Evolutionary conservation across 2,888 invertebrate genomes (phyloP).

Genomic region (Thyatira batis): DNA sequence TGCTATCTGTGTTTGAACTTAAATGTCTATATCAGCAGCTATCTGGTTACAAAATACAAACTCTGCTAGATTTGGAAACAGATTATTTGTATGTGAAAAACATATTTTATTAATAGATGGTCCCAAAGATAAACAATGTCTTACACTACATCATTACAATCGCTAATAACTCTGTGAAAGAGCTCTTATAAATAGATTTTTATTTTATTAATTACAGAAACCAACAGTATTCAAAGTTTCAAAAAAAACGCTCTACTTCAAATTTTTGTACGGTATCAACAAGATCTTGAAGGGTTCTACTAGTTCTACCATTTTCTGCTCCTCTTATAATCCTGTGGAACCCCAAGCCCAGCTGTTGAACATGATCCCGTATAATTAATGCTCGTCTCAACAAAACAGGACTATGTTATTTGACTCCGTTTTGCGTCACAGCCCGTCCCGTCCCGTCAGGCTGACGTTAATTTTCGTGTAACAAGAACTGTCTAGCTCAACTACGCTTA

Average conservation of each 20-base stretch:
- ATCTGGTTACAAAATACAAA: no score
- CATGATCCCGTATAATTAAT: slow-evolving; percentile 69
- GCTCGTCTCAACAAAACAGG: slow-evolving; percentile 61
- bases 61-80: no score
- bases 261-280: background rate
- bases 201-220: no score
- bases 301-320: background rate
- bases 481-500: slow-evolving; percentile 46
- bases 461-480: slow-evolving; percentile 69
- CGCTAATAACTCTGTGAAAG: no score
- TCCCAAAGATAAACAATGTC: no score
- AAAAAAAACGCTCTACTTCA: background rate
- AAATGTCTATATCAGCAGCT: no score
- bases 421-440: slow-evolving; percentile 42
- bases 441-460: slow-evolving; percentile 56
- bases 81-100: no score
- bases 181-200: no score
- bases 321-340: slow-evolving; percentile 15
- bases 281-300: slow-evolving; percentile 10
- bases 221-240: no score
- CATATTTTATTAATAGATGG: no score
- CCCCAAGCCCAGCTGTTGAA: slow-evolving; percentile 38
- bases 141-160: no score
- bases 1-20: no score
- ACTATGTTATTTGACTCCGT: slow-evolving; percentile 48